Base-by-base conservation (phyloP, 2,113 vertebrate genomes). In the Ardeotis arabs region DNA sequence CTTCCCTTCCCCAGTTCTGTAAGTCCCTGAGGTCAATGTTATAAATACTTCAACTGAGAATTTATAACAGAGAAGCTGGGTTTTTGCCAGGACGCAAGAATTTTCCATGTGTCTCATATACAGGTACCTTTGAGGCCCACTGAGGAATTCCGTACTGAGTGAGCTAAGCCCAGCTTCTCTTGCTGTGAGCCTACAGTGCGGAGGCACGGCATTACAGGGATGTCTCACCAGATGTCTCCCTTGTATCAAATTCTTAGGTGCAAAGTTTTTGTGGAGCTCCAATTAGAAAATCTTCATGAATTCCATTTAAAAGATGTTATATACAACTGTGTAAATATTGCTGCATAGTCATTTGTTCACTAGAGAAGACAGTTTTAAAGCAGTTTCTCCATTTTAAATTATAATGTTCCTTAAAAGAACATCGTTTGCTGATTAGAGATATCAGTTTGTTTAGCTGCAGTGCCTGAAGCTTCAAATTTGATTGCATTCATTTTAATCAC, bases 211-310 rank as follows among this genome's bases (percentile, higher is more conserved):
- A 93, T 70, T 82, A 68, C 75, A 17, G 12, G 8, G 9, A 14
- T 35, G 49, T 37, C 18, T 95, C 98, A 97, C 96, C 94, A 96
- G 97, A 68, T 93, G 98, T 89, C 97, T 88, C 97, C 91, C 97
- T 98, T 97, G 97, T 16, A 96, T 91, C 55, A 37, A 14, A 39
- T 82, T 83, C 44, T 16, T 82, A 50, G 18, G 28, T 1, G 39
- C 22, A 53, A 21, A 77, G 39, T 55, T 73, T 63, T 95, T 8
- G 55, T 4, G 52, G 45, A 16, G 76, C 1, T 11, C 37, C 69
- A 78, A 45, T 49, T 29, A 94, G 72, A 56, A 45, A 87, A 64
- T 60, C 90, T 67, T 92, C 75, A n/a, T 8, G 11, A 33, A 63
- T 77, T 68, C 70, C 27, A 55, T 68, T 55, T 4, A 4, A 44